Evolutionary conservation across 2,888 invertebrate species (phyloP).

Genomic region (Deladenus siricidicola): DNA sequence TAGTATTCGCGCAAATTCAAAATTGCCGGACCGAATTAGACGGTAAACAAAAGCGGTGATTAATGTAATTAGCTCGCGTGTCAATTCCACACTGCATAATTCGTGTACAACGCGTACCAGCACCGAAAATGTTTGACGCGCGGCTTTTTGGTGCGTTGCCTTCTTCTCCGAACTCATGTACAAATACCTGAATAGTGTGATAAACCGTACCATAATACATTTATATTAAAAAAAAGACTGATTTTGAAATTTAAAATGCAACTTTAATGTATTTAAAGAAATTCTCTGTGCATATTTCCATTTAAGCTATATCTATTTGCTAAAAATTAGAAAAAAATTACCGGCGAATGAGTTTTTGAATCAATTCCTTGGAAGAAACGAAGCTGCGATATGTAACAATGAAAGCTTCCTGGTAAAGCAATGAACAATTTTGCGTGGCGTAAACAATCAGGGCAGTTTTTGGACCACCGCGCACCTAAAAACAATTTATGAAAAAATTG

Average conservation of each 20-base stretch:
- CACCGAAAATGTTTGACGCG: conserved; percentile 79
- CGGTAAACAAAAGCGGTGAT: conserved; percentile 87
- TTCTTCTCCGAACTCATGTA: conserved; percentile 35
- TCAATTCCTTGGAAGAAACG: conserved; percentile 40
- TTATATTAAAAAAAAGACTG: background rate
- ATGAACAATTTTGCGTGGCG: conserved; percentile 69
- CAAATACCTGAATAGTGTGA: conserved; percentile 36
- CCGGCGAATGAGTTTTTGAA: conserved; percentile 46
- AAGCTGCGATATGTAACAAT: conserved; percentile 73
- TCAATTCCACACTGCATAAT: conserved; percentile 57
- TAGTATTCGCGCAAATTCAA: conserved; percentile 67
- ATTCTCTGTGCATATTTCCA: background rate
- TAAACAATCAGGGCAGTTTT: conserved; percentile 89
- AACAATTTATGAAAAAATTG: conserved; percentile 1
- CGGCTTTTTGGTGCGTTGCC: conserved; percentile 63
- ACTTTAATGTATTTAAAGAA: background rate
- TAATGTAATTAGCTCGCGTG: conserved; percentile 32
- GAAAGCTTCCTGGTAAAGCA: conserved; percentile 93
- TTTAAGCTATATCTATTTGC: background rate
- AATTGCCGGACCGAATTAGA: conserved; percentile 80
- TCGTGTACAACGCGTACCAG: conserved; percentile 89
- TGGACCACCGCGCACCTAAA: conserved; percentile 69
- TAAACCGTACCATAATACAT: background rate
- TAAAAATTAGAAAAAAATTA: conserved; percentile 10
- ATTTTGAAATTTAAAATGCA: background rate